Evolutionary conservation across 2,797 vertebrate species (phyloP).

Genomic region (Taenioides sp.): DNA sequence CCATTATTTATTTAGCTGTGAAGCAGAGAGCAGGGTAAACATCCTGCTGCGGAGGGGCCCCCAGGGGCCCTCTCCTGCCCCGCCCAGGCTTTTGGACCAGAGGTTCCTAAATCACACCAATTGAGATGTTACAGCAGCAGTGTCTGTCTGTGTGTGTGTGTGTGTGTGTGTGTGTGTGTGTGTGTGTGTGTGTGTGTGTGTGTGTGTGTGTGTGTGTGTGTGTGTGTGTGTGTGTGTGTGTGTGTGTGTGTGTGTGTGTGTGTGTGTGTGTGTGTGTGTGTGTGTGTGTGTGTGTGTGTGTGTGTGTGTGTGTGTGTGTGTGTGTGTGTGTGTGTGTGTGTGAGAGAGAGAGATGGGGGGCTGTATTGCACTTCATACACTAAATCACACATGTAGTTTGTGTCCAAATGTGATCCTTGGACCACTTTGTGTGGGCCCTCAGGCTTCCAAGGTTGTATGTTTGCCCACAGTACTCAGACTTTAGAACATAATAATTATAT

Average conservation of each 20-base stretch:
- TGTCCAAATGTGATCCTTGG: background rate
- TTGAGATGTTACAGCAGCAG: background rate
- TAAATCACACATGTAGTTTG: background rate
- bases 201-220: background rate
- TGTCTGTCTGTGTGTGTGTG: background rate
- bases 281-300: background rate
- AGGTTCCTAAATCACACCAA: conserved; percentile 12
- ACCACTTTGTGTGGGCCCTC: background rate
- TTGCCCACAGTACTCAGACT: too few species aligned
- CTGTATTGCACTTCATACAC: background rate
- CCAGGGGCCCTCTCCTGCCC: conserved; percentile 20
- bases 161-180: too few species aligned
- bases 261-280: too few species aligned
- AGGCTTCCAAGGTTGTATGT: too few species aligned
- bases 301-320: background rate
- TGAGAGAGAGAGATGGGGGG: too few species aligned
- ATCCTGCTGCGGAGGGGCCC: conserved; percentile 45
- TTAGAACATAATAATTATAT: too few species aligned
- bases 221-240: background rate
- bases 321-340: too few species aligned
- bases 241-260: background rate
- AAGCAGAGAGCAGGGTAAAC: conserved; percentile 57
- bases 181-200: background rate
- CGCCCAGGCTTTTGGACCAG: conserved; percentile 8
- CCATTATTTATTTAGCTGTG: conserved; percentile 78